A percentile compares a stretch with the other conserved stretches of the same genome.
phyloP scores from a whole-genome alignment of 2,797 vertebrate genomes.

The Platalea minor region DNA sequence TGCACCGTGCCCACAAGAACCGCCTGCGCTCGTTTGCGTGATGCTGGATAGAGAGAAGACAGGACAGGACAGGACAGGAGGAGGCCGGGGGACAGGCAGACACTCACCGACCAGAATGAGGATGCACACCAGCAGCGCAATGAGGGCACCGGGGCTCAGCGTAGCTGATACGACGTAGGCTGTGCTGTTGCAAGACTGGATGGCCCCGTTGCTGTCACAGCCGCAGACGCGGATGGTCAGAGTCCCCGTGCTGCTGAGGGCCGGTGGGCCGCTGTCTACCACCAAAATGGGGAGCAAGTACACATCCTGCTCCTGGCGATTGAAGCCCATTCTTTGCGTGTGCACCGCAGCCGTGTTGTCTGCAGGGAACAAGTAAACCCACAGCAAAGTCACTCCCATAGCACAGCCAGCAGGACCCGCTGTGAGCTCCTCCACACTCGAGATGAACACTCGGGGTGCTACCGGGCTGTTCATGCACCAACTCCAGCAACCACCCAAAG shows the following conservation, averaged over 20 bases:
- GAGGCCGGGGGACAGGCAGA: neutral
- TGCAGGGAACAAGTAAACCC: slow-evolving; percentile 55
- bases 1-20: neutral
- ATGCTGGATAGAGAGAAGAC: neutral
- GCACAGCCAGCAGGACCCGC: neutral
- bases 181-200: slow-evolving; percentile 95
- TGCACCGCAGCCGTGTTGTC: slow-evolving; percentile 93
- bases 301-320: slow-evolving; percentile 93
- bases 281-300: slow-evolving; percentile 95
- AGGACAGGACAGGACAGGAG: neutral
- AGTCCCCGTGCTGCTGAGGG: slow-evolving; percentile 95
- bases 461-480: neutral
- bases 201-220: slow-evolving; percentile 88
- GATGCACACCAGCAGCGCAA: slow-evolving; percentile 93
- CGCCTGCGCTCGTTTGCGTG: accelerated
- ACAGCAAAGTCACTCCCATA: neutral
- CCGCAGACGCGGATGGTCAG: slow-evolving; percentile 94
- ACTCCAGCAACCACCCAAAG: neutral
- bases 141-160: slow-evolving; percentile 94
- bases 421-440: neutral
- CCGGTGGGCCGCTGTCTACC: slow-evolving; percentile 90
- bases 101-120: slow-evolving; percentile 96
- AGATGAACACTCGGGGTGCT: neutral
- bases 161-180: slow-evolving; percentile 88
- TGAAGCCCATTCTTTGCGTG: slow-evolving; percentile 89